Evolutionary conservation across 1,140 invertebrate species (phyloP).

Genomic region (Heterodera carotae): DNA sequence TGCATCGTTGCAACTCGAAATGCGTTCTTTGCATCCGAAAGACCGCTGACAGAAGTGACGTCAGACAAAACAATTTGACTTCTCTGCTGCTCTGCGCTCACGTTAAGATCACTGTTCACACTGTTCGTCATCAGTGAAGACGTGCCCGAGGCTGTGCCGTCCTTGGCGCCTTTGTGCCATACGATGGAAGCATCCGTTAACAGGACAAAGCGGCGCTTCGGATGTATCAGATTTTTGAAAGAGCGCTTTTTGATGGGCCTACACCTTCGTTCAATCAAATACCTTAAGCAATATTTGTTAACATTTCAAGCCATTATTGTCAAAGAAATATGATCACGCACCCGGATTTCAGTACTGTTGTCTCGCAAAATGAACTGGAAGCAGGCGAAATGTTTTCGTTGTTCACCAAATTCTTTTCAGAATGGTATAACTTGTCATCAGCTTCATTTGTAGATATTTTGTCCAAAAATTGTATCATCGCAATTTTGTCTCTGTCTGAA

Average conservation of each 20-base stretch:
- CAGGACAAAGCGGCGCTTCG: slow-evolving; percentile 57
- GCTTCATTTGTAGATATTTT: slow-evolving; percentile 39
- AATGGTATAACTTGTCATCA: not conserved
- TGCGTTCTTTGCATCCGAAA: slow-evolving; percentile 53
- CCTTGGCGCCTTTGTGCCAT: slow-evolving; percentile 33
- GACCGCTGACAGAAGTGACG: slow-evolving; percentile 48
- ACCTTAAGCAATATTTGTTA: slow-evolving; percentile 11
- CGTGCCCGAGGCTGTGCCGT: slow-evolving; percentile 16
- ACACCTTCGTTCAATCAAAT: slow-evolving; percentile 53
- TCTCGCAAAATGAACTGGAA: slow-evolving; percentile 3
- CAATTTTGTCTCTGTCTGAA: slow-evolving; percentile 47
- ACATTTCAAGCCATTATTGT: not conserved
- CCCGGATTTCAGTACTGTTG: slow-evolving; percentile 3
- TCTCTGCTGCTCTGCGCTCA: slow-evolving; percentile 43
- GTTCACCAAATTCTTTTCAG: slow-evolving; percentile 7
- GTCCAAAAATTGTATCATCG: slow-evolving; percentile 60
- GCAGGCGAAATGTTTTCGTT: slow-evolving; percentile 28
- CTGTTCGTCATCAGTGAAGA: slow-evolving; percentile 4
- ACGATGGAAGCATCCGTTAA: slow-evolving; percentile 43
- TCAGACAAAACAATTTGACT: slow-evolving; percentile 52
- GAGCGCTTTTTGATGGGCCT: slow-evolving; percentile 52
- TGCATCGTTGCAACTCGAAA: slow-evolving; percentile 50
- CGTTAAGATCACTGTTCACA: slow-evolving; percentile 26
- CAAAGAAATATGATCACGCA: no score
- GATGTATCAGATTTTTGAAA: slow-evolving; percentile 59